Base-by-base conservation (phyloP, 2,888 invertebrate genomes). In the Synanthedon formicaeformis region DNA sequence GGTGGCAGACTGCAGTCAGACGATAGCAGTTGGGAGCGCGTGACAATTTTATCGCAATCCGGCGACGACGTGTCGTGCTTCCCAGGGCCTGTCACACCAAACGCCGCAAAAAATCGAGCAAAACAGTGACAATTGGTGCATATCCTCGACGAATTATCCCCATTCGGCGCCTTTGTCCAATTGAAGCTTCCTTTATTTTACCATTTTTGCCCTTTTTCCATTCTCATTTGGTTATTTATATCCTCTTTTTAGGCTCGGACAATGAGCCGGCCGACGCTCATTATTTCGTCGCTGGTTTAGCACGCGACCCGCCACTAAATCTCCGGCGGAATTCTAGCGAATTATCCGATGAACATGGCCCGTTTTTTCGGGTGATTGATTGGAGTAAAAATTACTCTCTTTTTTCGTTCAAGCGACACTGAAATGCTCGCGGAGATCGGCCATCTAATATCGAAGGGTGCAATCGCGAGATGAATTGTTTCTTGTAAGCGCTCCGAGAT, bases 141-240 rank as follows among this genome's bases (percentile, higher is more conserved):
- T 86, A 86, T 83, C 77, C 78, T 69, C 78, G 74, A 81, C 82
- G 85, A 86, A 86, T 86, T 86, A 86, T 83, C 81, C 78, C 66
- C 67, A 69, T 80, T 83, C 87, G 86, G 85, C 81, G 85, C 82
- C 86, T 86, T 84, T 86, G 86, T 84, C 76, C 79, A 84, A 82
- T 84, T 81, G 82, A 76, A 77, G 74, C 77, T 77, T 77, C 75
- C 82, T 83, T 86, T 85, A 83, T 85, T 82, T 81, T 70, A 75
- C 81, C 78, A 80, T 86, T 86, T 86, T 83, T 81, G 78, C 81
- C 81, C 77, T 84, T 86, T 84, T 81, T 81, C 83, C 81, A 77
- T 82, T 83, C 86, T 84, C 86, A 87, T 86, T 87, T 87, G 86
- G 83, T 84, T 86, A 86, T 86, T 85, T 86, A 84, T 86, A 72